Base-by-base conservation (phyloP, 2,888 invertebrate genomes). In the Macrophya alboannulata region DNA sequence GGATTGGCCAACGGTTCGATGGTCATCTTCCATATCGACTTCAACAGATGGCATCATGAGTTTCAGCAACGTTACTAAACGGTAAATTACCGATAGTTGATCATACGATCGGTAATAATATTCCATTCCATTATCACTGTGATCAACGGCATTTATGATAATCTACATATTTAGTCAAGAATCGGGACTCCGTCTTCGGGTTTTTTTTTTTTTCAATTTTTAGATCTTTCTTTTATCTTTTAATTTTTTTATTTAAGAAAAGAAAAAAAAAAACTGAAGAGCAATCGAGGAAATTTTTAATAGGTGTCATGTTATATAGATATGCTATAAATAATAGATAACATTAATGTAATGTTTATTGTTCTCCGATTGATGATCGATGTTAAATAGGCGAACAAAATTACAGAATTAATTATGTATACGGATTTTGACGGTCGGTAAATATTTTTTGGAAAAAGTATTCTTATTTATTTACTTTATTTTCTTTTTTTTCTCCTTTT, bases 21-120 rank as follows among this genome's bases (percentile, higher is more conserved):
- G 89, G 98, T 99, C 87, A 99, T 99, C 91, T 99, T 99, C 95
- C 99, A 99, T 95, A 99, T 99, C 94, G 99, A 99, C 94, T 99
- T 99, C 95, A 99, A 99, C 94, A 96, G 98, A 92, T 98, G 98
- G 98, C 98, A 98, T 94, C 98, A 98, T 94, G 98, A 98, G 94
- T 98, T 98, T 94, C 98, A 98, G 93, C 98, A 98, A 94, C 96
- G 98, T 91, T 98, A 98, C 95, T 98, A 95, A 95, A 92, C 62
- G 59, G 21, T 65, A n/a, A 62, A 62, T 40, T 45, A 65, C 45
- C 77, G 77, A 77, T 25, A 1, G 31, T 77, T 25, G 51, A 59
- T 31, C 43, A 4, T 37, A 37, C 48, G 21, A 43, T 71, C 71
- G 48, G 45, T 48, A 51, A 25, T 8, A 77, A 9, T 79, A 71